These are phyloP conservation scores for Amiota communis DNA, from an alignment of 2,888 invertebrate genomes.

Conservation along the genomic window DNA sequence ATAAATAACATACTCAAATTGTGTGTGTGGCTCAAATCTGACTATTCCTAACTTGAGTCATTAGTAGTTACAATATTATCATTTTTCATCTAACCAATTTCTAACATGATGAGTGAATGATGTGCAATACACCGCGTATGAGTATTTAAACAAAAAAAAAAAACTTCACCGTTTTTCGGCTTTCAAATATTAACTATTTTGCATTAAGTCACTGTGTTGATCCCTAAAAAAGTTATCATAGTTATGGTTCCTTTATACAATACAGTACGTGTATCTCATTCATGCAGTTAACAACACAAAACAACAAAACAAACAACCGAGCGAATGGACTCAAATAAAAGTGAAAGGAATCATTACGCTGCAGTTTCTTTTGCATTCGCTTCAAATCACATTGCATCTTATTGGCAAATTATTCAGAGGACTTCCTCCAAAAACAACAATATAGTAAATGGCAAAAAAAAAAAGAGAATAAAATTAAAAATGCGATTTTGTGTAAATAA, in stretches of 20 bases:
- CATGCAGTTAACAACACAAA: not conserved
- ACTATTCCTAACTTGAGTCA: not conserved
- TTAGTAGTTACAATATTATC: not conserved
- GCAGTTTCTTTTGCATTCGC: constrained; percentile 48
- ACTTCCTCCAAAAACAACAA: constrained; percentile 54
- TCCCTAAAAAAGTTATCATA: not conserved
- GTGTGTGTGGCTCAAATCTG: not conserved
- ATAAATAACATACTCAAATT: not conserved
- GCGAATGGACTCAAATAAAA: constrained; percentile 39
- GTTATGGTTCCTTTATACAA: no score
- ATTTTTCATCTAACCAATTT: no score
- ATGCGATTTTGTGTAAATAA: constrained; percentile 40
- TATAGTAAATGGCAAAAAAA: constrained; percentile 40
- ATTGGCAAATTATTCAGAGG: constrained; percentile 42
- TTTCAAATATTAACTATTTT: not conserved
- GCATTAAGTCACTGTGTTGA: not conserved
- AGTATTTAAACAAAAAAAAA: not conserved
- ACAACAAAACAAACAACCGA: not conserved
- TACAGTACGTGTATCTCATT: not conserved
- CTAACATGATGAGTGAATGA: not conserved
- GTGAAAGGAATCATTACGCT: constrained; percentile 60
- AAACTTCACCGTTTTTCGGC: not conserved
- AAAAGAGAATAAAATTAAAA: no score
- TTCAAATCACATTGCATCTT: constrained; percentile 9
- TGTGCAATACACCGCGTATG: not conserved